phyloP scores from a whole-genome alignment of 2,888 invertebrate genomes.

The Apamea sordens region DNA sequence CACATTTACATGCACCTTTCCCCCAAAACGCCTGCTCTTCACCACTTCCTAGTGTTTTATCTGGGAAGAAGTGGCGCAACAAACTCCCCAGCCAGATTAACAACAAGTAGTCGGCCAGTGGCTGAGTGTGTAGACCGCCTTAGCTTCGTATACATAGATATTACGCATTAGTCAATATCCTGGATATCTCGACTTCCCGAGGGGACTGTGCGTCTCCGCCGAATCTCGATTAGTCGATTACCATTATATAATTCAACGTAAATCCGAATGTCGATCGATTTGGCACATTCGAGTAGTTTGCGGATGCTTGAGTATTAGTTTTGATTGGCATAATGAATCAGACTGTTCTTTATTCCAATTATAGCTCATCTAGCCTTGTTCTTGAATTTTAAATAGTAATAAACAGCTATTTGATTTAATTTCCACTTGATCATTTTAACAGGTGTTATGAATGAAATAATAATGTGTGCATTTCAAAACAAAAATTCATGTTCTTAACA shows the following conservation, averaged over 20 bases:
- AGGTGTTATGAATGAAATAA: neutral
- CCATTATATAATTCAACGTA: conserved; percentile 32
- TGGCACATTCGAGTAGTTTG: conserved; percentile 1
- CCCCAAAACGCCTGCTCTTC: too few species aligned
- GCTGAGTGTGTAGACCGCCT: conserved; percentile 15
- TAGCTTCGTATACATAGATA: conserved; percentile 21
- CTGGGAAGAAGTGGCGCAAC: neutral
- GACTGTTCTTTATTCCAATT: conserved; percentile 18
- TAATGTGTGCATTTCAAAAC: neutral
- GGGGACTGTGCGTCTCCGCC: conserved; percentile 54
- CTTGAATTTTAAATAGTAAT: conserved; percentile 6
- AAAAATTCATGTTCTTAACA: too few species aligned
- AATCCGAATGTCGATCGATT: conserved; percentile 26
- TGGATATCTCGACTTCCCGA: conserved; percentile 58
- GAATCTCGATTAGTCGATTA: conserved; percentile 43
- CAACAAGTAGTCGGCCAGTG: neutral
- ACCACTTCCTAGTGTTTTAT: neutral
- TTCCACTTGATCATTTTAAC: conserved; percentile 3
- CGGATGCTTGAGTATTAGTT: conserved; percentile 7
- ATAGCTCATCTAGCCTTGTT: neutral
- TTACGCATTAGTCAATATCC: conserved; percentile 63
- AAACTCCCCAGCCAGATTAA: conserved; percentile 2
- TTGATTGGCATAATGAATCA: conserved; percentile 21
- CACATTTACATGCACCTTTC: neutral
- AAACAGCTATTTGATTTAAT: conserved; percentile 3